These are phyloP conservation scores for Eolophus roseicapilla DNA, from an alignment of 2,113 vertebrate species.

Conservation along the genomic window DNA sequence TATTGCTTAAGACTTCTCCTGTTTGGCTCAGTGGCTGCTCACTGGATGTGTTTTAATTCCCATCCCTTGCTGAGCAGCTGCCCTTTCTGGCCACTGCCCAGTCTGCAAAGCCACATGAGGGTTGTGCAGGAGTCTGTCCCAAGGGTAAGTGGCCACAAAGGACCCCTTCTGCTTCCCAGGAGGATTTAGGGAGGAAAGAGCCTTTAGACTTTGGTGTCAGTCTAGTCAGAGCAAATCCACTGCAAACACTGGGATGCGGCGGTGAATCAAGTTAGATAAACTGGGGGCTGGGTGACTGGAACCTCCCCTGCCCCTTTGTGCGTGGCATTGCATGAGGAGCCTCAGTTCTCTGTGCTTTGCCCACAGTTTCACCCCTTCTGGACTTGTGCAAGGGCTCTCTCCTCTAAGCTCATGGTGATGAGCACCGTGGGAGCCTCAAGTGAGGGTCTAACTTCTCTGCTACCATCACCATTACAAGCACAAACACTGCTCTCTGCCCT, in stretches of 20 bases:
- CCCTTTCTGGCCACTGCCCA: not conserved
- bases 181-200: not conserved
- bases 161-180: not conserved
- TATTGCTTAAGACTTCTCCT: not conserved
- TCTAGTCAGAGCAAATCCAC: not conserved
- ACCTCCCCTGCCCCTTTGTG: not conserved
- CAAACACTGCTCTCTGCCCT: not conserved
- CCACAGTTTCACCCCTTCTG: not conserved
- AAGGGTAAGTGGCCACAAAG: not conserved
- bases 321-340: no score
- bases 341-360: not conserved
- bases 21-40: not conserved
- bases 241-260: not conserved
- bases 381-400: not conserved
- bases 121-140: not conserved
- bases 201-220: not conserved
- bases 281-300: not conserved
- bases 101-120: not conserved
- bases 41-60: not conserved
- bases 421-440: not conserved
- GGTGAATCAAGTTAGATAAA: not conserved
- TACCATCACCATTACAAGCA: no score
- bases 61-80: not conserved
- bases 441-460: not conserved
- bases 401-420: accelerated